Conservation (phyloP, 2,797 vertebrate species). For the Prunella strophiata region DNA sequence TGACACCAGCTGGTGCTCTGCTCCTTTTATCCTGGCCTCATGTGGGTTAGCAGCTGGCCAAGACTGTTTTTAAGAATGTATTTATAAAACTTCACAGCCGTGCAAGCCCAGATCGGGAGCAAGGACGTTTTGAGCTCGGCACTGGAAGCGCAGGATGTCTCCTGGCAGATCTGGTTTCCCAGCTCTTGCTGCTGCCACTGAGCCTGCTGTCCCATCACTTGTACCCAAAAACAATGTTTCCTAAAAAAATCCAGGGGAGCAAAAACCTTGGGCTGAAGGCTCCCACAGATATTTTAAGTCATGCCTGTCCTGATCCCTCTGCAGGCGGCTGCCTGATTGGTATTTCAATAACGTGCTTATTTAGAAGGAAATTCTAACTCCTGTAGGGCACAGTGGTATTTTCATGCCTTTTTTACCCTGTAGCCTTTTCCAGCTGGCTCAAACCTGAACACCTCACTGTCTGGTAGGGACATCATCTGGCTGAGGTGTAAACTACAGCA, state of each 20-base stretch:
- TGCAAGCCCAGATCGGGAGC: slow-evolving; percentile 7
- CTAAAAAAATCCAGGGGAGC: not conserved
- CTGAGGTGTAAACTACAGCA: slow-evolving; percentile 41
- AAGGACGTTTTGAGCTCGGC: not conserved
- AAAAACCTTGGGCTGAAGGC: not conserved
- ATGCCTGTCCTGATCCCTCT: not conserved
- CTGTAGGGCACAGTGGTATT: not conserved
- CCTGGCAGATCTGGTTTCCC: slow-evolving; percentile 9
- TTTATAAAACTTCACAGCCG: slow-evolving; percentile 29
- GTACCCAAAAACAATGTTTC: not conserved
- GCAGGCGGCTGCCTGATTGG: not conserved
- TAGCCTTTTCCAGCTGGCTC: not conserved
- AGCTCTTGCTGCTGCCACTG: not conserved
- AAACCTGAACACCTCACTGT: not conserved
- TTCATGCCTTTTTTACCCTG: slow-evolving; percentile 6
- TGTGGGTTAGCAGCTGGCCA: slow-evolving; percentile 37
- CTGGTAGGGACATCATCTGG: slow-evolving; percentile 49
- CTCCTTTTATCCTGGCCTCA: slow-evolving; percentile 31
- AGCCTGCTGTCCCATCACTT: not conserved
- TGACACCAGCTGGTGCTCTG: slow-evolving; percentile 54
- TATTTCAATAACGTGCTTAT: slow-evolving; percentile 25
- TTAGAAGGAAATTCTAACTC: slow-evolving; percentile 21
- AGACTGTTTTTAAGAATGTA: slow-evolving; percentile 40
- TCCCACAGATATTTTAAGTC: not conserved
- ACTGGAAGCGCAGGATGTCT: accelerated